Evolutionary conservation across 2,888 invertebrate species (phyloP), one percentile per base, ranked within the genome.

Genomic region (Stegana nigrithorax): DNA sequence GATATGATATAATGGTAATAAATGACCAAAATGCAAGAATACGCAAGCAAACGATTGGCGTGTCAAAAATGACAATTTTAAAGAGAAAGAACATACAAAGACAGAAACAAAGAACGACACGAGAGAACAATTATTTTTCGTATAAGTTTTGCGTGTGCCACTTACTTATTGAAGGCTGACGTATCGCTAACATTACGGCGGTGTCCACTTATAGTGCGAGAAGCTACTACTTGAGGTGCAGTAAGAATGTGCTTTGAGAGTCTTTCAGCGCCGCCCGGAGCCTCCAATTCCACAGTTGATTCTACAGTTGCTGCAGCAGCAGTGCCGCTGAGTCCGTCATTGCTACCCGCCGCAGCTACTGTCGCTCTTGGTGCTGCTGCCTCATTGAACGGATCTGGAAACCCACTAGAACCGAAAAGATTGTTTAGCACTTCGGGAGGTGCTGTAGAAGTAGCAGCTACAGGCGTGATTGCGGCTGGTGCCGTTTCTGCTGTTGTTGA

Each of bases 161-260:
- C 88, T 86, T 86, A 92, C 92, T 92, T 92, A 82, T 91, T 92
- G 79, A 93, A 93, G 71, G 93, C 92, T 60, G 92, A 92, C 1
- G 94, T 94, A 80, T 94, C 94, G 81, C 93, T 93, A 85, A 93
- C 92, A 83, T 94, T 93, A 62, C 94, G 88, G 59, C 94, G 87
- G 82, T 94, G 94, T 6, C 90, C 89, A 44, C 78, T 60, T 6
- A 55, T 25, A 12, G 55, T 27, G 25, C 27, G 6, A 65, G 65
- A 19, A 62, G 67, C 6, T 21, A 62, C 64, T 10, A 73, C 66
- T 68, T 84, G 84, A 7, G 84, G 84, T 44, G 84, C 81, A 29
- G 80, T 78, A 17, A 86, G 69, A 72, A 85, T 78, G 29, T 75
- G 73, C 64, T 82, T 83, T 7, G 83, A 82, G 42, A 84, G 83